Conservation (phyloP, 2,797 vertebrate species). For the Helarctos malayanus region DNA sequence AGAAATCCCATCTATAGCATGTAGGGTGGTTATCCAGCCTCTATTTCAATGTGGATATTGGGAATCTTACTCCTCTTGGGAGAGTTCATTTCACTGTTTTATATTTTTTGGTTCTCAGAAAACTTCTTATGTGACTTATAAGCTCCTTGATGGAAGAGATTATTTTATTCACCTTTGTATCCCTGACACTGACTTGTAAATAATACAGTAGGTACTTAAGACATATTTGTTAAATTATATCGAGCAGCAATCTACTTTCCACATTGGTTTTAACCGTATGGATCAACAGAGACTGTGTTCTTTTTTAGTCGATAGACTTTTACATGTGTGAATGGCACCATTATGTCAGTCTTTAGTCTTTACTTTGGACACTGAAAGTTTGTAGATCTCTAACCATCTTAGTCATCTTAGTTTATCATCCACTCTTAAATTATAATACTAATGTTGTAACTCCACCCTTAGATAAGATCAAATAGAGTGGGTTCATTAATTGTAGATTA, state of each 20-base stretch:
- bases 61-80: background rate
- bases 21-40: background rate
- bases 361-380: constrained; percentile 6
- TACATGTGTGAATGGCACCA: background rate
- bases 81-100: constrained; percentile 41
- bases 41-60: constrained; percentile 1
- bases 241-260: background rate
- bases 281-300: constrained; percentile 11
- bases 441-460: constrained; percentile 30
- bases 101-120: constrained; percentile 40
- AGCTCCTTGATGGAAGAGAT: background rate
- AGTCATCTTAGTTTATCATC: constrained; percentile 52
- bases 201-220: background rate
- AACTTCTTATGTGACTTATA: constrained; percentile 38
- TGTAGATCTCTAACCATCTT: constrained; percentile 28
- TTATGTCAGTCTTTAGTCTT: constrained; percentile 38
- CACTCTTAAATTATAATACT: constrained; percentile 21
- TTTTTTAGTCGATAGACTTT: constrained; percentile 49
- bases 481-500: background rate
- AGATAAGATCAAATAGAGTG: constrained; percentile 31
- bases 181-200: constrained; percentile 19
- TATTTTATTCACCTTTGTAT: constrained; percentile 52
- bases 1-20: constrained; percentile 30
- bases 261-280: constrained; percentile 49
- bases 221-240: constrained; percentile 44